A percentile compares a stretch with the other conserved stretches of the same genome.
phyloP scores from a whole-genome alignment of 37 sponge, comb jelly and placozoan genomes.

The Petrosia ficiformis region DNA sequence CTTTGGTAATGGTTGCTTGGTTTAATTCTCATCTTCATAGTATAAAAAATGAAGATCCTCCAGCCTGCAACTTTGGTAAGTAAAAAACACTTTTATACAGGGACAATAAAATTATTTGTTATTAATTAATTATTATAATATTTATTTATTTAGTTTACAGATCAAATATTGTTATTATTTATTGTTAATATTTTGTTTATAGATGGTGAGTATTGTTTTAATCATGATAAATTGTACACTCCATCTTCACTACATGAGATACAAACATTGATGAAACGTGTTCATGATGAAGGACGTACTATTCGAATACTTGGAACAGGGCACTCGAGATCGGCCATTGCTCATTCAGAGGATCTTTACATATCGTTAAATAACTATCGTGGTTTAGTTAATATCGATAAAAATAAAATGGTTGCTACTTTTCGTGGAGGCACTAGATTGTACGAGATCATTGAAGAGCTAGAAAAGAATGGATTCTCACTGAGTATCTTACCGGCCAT shows the following conservation, averaged over 20 bases:
- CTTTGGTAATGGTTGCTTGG: too few species aligned
- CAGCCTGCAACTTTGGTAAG: too few species aligned
- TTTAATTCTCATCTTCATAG: too few species aligned
- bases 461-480: slow-evolving; percentile 38
- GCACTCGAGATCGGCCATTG: slow-evolving; percentile 63
- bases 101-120: too few species aligned
- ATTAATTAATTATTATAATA: too few species aligned
- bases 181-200: not conserved
- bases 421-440: slow-evolving; percentile 61
- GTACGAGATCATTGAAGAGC: slow-evolving; percentile 20
- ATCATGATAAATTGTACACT: slow-evolving; percentile 12
- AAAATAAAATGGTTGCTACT: too few species aligned
- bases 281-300: slow-evolving; percentile 22
- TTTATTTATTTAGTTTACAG: too few species aligned
- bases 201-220: slow-evolving; percentile 42
- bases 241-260: slow-evolving; percentile 54
- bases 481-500: slow-evolving; percentile 52
- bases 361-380: slow-evolving; percentile 53
- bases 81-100: too few species aligned
- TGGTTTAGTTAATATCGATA: slow-evolving; percentile 45
- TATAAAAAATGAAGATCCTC: too few species aligned
- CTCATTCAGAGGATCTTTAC: slow-evolving; percentile 38
- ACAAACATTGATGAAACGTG: slow-evolving; percentile 28
- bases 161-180: too few species aligned
- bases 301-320: slow-evolving; percentile 63